Percentiles rank a stretch among this genome's conserved stretches.
phyloP scores from a whole-genome alignment of 1,140 invertebrate genomes.

The Ganaspis sp. region DNA sequence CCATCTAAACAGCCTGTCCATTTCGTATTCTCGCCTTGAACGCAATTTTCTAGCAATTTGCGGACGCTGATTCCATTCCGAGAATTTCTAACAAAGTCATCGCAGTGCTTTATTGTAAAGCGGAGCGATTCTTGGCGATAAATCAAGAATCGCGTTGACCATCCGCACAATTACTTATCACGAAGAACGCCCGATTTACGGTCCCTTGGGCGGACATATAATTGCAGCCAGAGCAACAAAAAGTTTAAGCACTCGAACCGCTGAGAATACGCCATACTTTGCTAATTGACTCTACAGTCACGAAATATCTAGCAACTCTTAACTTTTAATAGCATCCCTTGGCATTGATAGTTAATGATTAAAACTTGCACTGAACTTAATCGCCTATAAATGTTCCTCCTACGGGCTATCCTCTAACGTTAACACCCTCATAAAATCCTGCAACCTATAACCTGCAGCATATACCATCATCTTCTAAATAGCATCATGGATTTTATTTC shows the following conservation, averaged over 20 bases:
- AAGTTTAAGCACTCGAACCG: background rate
- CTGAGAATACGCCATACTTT: background rate
- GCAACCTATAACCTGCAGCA: slow-evolving; percentile 9
- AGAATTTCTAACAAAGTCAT: background rate
- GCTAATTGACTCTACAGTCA: slow-evolving; percentile 17
- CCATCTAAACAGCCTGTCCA: slow-evolving; percentile 71
- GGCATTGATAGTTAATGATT: slow-evolving; percentile 25
- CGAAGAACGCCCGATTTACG: background rate
- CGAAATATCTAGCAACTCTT: slow-evolving; percentile 9
- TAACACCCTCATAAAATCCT: slow-evolving; percentile 11
- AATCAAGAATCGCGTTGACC: slow-evolving; percentile 16
- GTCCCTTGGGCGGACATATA: slow-evolving; percentile 7
- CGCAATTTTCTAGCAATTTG: background rate
- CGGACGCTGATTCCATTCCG: background rate
- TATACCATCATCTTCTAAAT: background rate
- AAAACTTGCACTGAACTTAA: slow-evolving; percentile 29
- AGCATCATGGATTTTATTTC: background rate
- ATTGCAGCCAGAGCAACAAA: slow-evolving; percentile 2
- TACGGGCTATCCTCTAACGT: background rate
- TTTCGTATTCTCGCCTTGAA: slow-evolving; percentile 38
- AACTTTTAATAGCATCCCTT: slow-evolving; percentile 8
- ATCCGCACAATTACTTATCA: background rate
- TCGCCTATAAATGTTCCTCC: background rate
- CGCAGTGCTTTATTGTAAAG: background rate
- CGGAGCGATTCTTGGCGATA: slow-evolving; percentile 5